These are phyloP conservation scores for Ptilonorhynchus violaceus DNA, from an alignment of 2,113 vertebrate genomes.

Conservation along the genomic window DNA sequence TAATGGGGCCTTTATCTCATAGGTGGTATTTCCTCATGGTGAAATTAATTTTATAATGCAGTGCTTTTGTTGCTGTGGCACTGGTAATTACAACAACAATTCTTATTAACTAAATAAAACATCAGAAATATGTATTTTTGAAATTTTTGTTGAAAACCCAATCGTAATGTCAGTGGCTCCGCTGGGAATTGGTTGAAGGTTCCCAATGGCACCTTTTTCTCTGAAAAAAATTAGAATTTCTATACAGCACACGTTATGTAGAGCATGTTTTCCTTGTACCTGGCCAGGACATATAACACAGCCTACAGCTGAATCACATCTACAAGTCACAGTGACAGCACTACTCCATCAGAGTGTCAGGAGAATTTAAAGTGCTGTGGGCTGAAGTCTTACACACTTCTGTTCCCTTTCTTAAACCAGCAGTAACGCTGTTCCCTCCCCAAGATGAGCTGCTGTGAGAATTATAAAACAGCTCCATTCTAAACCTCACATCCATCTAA, in stretches of 20 bases:
- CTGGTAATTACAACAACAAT: not conserved
- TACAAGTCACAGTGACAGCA: not conserved
- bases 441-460: not conserved
- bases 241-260: accelerated
- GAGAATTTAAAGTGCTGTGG: not conserved
- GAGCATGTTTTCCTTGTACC: not conserved
- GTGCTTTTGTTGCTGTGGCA: not conserved
- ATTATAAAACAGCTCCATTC: not conserved
- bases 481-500: not conserved
- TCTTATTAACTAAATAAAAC: not conserved
- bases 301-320: not conserved
- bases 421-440: not conserved
- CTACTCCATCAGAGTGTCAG: not conserved
- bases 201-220: not conserved
- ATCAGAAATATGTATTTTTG: not conserved
- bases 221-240: not conserved
- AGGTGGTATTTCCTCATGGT: not conserved
- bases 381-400: accelerated
- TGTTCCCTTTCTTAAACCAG: not conserved
- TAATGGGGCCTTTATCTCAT: not conserved
- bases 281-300: not conserved
- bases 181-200: not conserved
- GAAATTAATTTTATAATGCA: not conserved
- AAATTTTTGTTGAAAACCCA: not conserved
- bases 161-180: accelerated